These are phyloP conservation scores for Syngnathus scovelli DNA, from an alignment of 2,113 vertebrate species.

Conservation along the genomic window DNA sequence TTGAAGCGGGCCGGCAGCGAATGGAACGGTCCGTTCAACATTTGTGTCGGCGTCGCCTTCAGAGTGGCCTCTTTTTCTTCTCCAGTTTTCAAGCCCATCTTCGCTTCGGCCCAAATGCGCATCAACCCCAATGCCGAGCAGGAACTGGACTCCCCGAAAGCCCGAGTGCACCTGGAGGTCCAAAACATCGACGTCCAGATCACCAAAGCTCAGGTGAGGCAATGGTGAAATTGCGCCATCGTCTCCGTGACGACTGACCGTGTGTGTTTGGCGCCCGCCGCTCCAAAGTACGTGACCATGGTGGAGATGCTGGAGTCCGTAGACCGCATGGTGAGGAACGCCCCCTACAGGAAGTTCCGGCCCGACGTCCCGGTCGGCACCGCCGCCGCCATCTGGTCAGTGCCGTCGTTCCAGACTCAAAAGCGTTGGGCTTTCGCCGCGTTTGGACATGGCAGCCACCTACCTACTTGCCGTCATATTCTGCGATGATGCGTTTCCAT, in stretches of 20 bases:
- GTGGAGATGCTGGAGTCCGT: slow-evolving; percentile 88
- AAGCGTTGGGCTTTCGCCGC: too few relatives aligned
- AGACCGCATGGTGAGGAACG: slow-evolving; percentile 90
- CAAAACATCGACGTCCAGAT: slow-evolving; percentile 90
- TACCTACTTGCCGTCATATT: too few relatives aligned
- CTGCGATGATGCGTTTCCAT: too few relatives aligned
- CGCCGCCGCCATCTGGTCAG: slow-evolving; percentile 80
- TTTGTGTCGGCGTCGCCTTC: too few relatives aligned
- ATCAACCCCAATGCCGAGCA: slow-evolving; percentile 86
- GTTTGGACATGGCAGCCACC: too few relatives aligned
- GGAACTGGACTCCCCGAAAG: slow-evolving; percentile 83
- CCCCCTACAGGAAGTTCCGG: slow-evolving; percentile 86
- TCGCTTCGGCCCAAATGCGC: slow-evolving; percentile 87
- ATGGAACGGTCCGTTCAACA: not conserved
- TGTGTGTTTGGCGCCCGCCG: slow-evolving; percentile 2
- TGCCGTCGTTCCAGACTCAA: not conserved
- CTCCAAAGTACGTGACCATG: slow-evolving; percentile 86
- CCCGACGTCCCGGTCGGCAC: slow-evolving; percentile 72
- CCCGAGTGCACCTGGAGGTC: slow-evolving; percentile 82
- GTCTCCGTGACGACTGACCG: not conserved
- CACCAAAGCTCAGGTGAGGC: slow-evolving; percentile 82
- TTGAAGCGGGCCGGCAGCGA: too few relatives aligned
- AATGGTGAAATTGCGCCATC: not conserved
- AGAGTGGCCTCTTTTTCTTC: not conserved
- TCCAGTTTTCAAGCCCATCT: slow-evolving; percentile 90